These are phyloP conservation scores for Brenthis hecate DNA, from an alignment of 2,888 invertebrate species.

Conservation along the genomic window DNA sequence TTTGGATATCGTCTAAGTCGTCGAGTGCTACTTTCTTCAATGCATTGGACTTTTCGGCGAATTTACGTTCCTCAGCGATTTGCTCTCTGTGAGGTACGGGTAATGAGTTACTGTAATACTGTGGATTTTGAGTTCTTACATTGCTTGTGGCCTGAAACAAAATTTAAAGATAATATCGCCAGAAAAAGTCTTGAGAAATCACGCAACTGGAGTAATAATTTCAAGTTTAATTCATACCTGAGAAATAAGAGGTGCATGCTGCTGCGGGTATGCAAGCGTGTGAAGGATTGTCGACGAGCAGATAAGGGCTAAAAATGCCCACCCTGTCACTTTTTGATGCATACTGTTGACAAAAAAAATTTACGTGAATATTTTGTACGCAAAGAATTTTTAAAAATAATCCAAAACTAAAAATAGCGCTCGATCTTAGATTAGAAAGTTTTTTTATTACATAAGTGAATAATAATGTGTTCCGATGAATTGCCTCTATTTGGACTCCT, in stretches of 20 bases:
- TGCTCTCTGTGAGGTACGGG: slow-evolving; percentile 61
- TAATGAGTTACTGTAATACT: slow-evolving; percentile 75
- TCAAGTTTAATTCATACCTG: slow-evolving; percentile 55
- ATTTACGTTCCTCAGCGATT: slow-evolving; percentile 87
- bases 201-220: background rate
- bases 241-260: slow-evolving; percentile 71
- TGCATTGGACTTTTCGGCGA: slow-evolving; percentile 93
- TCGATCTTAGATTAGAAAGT: slow-evolving; percentile 75
- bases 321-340: slow-evolving; percentile 85
- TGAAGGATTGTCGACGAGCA: slow-evolving; percentile 85
- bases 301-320: slow-evolving; percentile 87
- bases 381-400: too few relatives aligned
- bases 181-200: background rate
- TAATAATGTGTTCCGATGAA: slow-evolving; percentile 72
- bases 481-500: slow-evolving; percentile 67
- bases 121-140: slow-evolving; percentile 73
- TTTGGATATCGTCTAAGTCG: slow-evolving; percentile 90
- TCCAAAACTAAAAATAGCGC: background rate
- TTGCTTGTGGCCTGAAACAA: slow-evolving; percentile 71
- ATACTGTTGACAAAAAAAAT: slow-evolving; percentile 69
- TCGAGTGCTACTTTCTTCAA: slow-evolving; percentile 93
- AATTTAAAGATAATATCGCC: background rate
- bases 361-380: slow-evolving; percentile 40
- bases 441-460: slow-evolving; percentile 67
- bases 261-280: slow-evolving; percentile 86